Evolutionary conservation across 2,888 invertebrate species (phyloP).

Genomic region (Amorpha juglandis): DNA sequence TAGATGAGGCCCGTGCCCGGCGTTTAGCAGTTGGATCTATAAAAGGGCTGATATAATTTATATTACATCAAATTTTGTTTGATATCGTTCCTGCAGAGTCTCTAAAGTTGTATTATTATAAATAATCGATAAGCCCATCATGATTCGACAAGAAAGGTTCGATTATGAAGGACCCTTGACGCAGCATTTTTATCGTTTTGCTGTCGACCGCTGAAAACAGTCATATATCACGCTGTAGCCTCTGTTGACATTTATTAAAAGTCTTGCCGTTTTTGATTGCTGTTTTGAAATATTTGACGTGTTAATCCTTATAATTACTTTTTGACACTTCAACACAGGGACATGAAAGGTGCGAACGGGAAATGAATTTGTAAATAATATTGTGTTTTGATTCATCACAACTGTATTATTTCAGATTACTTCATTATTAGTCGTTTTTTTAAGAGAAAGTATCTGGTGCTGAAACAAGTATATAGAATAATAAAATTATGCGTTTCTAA

Average conservation of each 20-base stretch:
- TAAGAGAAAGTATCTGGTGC: too few species aligned
- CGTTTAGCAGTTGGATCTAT: too few species aligned
- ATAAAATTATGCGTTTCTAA: too few species aligned
- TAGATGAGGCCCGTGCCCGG: too few species aligned
- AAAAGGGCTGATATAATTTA: too few species aligned
- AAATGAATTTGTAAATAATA: not conserved
- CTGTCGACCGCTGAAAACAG: conserved; percentile 57
- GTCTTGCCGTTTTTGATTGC: conserved; percentile 58
- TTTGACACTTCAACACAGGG: conserved; percentile 3
- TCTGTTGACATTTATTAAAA: conserved; percentile 71
- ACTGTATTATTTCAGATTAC: too few species aligned
- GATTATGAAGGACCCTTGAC: conserved; percentile 64
- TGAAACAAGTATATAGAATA: too few species aligned
- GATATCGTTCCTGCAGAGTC: conserved; percentile 30
- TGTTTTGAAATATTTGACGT: conserved; percentile 46
- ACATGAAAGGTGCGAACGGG: conserved; percentile 1
- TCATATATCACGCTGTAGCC: conserved; percentile 65
- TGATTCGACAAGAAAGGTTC: conserved; percentile 60
- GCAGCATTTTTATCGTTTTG: conserved; percentile 58
- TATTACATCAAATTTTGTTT: conserved; percentile 6
- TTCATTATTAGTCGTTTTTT: too few species aligned
- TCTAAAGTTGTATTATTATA: conserved; percentile 45
- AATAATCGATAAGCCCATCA: conserved; percentile 49
- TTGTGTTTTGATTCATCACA: too few species aligned
- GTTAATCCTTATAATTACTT: conserved; percentile 12